phyloP scores from a whole-genome alignment of 2,113 vertebrate genomes.

The Pygoscelis adeliae region DNA sequence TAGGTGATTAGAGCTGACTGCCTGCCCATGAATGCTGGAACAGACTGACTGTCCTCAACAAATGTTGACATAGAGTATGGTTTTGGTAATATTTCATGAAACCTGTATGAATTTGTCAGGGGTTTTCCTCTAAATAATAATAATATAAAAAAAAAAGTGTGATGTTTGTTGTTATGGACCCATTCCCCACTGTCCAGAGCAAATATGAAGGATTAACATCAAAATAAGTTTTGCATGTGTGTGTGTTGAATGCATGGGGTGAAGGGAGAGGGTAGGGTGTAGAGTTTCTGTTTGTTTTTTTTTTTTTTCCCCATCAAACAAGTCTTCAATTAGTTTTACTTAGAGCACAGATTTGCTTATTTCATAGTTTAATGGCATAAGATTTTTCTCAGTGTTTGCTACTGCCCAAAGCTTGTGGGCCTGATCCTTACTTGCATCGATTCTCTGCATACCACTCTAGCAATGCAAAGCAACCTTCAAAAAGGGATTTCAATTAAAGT shows the following conservation, averaged over 20 bases:
- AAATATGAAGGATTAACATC: neutral
- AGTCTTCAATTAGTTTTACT: neutral
- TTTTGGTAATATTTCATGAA: neutral
- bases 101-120: neutral
- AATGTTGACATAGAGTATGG: neutral
- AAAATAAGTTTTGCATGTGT: neutral
- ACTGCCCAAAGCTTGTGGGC: neutral
- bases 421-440: neutral
- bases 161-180: neutral
- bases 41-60: neutral
- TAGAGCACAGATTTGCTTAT: neutral
- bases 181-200: neutral
- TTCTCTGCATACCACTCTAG: neutral
- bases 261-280: neutral
- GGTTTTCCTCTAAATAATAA: neutral
- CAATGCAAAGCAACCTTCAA: neutral
- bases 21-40: neutral
- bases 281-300: neutral
- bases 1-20: neutral
- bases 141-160: neutral
- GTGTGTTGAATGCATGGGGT: neutral
- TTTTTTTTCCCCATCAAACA: neutral
- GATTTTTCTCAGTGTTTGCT: neutral
- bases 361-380: neutral
- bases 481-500: neutral